Evolutionary conservation across 2,797 vertebrate genomes (phyloP).

Genomic region (Mus minutoides): DNA sequence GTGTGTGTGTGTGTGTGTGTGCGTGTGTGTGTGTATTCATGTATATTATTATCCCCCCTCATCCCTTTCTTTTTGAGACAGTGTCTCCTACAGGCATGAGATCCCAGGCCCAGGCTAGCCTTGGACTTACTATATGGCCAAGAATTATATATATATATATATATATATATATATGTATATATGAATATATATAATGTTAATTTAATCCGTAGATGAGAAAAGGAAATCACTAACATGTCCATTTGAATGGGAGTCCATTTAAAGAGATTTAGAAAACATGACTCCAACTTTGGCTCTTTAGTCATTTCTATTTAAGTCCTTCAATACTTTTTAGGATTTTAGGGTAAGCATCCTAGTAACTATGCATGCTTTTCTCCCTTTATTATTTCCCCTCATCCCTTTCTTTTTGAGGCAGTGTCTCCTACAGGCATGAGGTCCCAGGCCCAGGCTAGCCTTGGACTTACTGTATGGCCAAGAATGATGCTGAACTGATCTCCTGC

Average conservation of each 20-base stretch:
- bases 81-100: no score
- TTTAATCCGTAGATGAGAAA: neutral
- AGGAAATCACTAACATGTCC: neutral
- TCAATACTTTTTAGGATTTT: neutral
- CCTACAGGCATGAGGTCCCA: neutral
- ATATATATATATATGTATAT: neutral
- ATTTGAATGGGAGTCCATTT: neutral
- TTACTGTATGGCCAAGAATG: neutral
- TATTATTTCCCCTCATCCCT: no score
- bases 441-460: neutral
- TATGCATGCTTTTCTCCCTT: neutral
- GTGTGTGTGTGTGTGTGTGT: no score
- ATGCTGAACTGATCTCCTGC: neutral
- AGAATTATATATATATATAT: neutral
- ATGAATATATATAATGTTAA: neutral
- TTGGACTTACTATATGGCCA: no score
- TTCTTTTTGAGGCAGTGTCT: neutral
- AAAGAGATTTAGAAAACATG: neutral
- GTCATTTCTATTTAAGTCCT: conserved; percentile 4
- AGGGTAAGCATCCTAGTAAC: conserved; percentile 23
- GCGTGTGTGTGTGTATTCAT: no score
- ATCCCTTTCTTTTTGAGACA: no score
- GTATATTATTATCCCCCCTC: no score
- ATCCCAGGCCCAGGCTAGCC: no score
- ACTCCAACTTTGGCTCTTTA: conserved; percentile 17